phyloP scores from a whole-genome alignment of 2,113 vertebrate species.

The Bufo gargarizans region DNA sequence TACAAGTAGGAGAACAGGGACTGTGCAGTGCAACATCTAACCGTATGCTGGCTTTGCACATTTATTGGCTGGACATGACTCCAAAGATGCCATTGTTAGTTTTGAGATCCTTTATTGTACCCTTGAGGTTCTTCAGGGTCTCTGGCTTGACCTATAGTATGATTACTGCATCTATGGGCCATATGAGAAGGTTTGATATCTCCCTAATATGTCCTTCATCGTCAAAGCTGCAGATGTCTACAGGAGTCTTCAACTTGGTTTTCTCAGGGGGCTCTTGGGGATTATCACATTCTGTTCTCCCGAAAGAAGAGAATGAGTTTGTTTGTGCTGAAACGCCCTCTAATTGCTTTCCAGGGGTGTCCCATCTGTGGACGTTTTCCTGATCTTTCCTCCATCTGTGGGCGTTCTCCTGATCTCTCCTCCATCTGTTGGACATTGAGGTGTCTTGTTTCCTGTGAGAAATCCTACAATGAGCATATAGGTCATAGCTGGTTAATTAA shows the following conservation, averaged over 20 bases:
- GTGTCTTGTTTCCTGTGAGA: slow-evolving; percentile 40
- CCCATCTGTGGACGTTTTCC: slow-evolving; percentile 22
- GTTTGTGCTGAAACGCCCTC: not conserved
- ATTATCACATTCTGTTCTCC: slow-evolving; percentile 10
- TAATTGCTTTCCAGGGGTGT: slow-evolving; percentile 30
- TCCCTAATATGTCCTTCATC: not conserved
- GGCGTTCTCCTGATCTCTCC: slow-evolving; percentile 2
- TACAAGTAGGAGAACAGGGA: no score
- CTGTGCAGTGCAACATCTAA: no score
- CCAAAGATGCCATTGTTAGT: not conserved
- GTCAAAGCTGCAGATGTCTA: slow-evolving; percentile 31
- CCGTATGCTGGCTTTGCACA: no score
- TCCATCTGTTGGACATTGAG: slow-evolving; percentile 14
- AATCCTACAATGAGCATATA: not conserved
- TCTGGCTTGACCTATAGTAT: not conserved
- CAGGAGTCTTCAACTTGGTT: not conserved
- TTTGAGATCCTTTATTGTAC: not conserved
- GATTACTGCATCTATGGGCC: not conserved
- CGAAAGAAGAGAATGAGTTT: not conserved
- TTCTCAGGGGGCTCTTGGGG: not conserved
- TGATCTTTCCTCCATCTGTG: slow-evolving; percentile 32
- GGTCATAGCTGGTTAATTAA: not conserved
- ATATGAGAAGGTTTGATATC: not conserved
- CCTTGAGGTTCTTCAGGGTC: not conserved
- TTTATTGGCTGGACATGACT: no score